Percentiles rank a stretch among this genome's conserved stretches.
Evolutionary conservation across 30 jellyfish, hydroid and myxozoan species (phyloP).

Genomic region (Morbakka virulenta): DNA sequence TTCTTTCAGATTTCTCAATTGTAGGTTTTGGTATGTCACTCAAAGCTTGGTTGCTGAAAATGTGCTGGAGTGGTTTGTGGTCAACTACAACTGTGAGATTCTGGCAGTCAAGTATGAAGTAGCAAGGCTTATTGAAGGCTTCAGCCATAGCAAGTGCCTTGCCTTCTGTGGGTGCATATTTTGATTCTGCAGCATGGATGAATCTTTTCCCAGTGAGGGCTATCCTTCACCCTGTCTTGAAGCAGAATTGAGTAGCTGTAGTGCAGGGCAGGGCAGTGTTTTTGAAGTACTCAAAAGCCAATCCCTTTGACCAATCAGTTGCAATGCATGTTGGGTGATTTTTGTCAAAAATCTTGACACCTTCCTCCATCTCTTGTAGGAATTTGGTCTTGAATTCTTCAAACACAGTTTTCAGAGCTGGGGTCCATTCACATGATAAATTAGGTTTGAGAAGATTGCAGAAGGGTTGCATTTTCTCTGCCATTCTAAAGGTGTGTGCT

Average conservation of each 20-base stretch:
- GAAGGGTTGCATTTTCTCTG: constrained; percentile 40
- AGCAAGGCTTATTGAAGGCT: constrained; percentile 29
- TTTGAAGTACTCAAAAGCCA: constrained; percentile 47
- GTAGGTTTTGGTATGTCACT: constrained; percentile 33
- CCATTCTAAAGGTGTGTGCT: constrained; percentile 33
- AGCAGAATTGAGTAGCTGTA: constrained; percentile 36
- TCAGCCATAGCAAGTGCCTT: constrained; percentile 50
- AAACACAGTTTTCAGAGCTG: neutral
- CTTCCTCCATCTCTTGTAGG: constrained; percentile 9
- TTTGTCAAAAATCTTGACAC: constrained; percentile 30
- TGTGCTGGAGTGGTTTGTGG: constrained; percentile 51
- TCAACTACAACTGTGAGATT: constrained; percentile 42
- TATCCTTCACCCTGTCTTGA: constrained; percentile 49
- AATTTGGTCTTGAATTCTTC: constrained; percentile 15
- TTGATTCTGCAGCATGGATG: constrained; percentile 27
- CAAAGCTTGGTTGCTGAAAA: constrained; percentile 38
- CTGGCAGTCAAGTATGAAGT: constrained; percentile 36
- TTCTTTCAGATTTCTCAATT: constrained; percentile 25
- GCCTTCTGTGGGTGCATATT: constrained; percentile 69
- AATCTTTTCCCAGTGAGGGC: constrained; percentile 70
- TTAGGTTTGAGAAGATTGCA: no score
- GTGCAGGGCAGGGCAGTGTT: constrained; percentile 48
- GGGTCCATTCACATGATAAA: constrained; percentile 17
- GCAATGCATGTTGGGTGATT: constrained; percentile 54
- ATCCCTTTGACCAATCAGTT: constrained; percentile 71